Evolutionary conservation across 2,888 invertebrate genomes (phyloP).

Genomic region (Nemotelus pantherinus): DNA sequence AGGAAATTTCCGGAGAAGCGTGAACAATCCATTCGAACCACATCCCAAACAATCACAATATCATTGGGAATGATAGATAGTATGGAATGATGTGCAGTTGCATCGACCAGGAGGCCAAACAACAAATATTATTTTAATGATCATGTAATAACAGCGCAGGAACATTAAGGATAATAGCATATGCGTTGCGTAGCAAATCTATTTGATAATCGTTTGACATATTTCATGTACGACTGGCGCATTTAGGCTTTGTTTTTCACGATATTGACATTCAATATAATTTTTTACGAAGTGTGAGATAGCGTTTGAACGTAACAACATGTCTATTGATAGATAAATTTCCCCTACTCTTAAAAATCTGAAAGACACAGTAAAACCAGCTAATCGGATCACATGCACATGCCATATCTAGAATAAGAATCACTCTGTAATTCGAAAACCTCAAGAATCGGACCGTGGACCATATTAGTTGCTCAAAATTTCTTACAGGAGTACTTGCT

Average conservation of each 20-base stretch:
- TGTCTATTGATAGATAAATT: too few relatives aligned
- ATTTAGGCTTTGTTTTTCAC: neutral
- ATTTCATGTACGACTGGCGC: constrained; percentile 33
- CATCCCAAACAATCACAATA: constrained; percentile 1
- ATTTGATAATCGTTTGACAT: constrained; percentile 46
- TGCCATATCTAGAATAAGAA: too few relatives aligned
- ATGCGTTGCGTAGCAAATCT: constrained; percentile 44
- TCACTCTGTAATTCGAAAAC: too few relatives aligned
- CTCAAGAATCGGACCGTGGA: too few relatives aligned
- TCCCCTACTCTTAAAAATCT: too few relatives aligned
- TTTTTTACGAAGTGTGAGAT: neutral
- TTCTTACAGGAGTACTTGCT: too few relatives aligned
- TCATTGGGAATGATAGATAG: too few relatives aligned
- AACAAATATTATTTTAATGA: constrained; percentile 45
- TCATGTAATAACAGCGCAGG: constrained; percentile 31
- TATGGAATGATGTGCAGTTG: neutral
- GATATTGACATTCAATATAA: neutral
- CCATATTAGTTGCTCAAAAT: too few relatives aligned
- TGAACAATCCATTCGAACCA: constrained; percentile 24
- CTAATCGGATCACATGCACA: too few relatives aligned
- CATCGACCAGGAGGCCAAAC: neutral
- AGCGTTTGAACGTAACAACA: neutral
- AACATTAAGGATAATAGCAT: constrained; percentile 7
- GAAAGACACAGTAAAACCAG: too few relatives aligned
- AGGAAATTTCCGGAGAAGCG: constrained; percentile 8